Evolutionary conservation across 1,140 invertebrate species (phyloP).

Genomic region (Araneus ventricosus): DNA sequence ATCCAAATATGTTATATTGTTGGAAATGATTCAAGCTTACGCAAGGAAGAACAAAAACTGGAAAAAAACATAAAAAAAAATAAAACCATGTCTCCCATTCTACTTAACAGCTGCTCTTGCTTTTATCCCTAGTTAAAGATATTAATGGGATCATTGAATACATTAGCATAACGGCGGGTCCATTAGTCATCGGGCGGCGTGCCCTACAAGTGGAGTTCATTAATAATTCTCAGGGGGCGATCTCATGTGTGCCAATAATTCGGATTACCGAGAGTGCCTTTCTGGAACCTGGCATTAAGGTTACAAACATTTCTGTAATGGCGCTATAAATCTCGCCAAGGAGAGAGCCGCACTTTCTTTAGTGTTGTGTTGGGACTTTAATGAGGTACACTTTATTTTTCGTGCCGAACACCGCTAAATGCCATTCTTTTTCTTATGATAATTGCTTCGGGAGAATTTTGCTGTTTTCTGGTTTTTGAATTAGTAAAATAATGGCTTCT

Average conservation of each 20-base stretch:
- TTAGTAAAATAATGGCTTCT: no score
- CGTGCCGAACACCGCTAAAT: no score
- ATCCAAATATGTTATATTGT: no score
- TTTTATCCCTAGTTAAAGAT: constrained; percentile 5
- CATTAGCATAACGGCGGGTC: neutral
- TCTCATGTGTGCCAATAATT: neutral
- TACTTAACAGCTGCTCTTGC: neutral
- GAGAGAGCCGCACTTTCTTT: neutral
- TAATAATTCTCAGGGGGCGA: neutral
- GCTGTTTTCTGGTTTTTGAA: no score
- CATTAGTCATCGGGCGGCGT: neutral
- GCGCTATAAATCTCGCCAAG: neutral
- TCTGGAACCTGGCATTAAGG: neutral
- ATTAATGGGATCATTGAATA: constrained; percentile 7
- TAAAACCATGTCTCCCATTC: neutral
- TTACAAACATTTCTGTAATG: neutral
- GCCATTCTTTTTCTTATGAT: no score
- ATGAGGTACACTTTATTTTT: no score
- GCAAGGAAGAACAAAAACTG: no score
- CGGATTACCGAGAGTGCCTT: neutral
- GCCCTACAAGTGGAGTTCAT: constrained; percentile 11
- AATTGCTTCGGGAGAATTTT: no score
- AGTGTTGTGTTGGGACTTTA: no score
- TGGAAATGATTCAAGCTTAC: no score
- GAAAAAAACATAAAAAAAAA: neutral